A percentile compares a stretch with the other conserved stretches of the same genome.
Evolutionary conservation across 2,113 vertebrate genomes (phyloP).

Genomic region (Balaeniceps rex): DNA sequence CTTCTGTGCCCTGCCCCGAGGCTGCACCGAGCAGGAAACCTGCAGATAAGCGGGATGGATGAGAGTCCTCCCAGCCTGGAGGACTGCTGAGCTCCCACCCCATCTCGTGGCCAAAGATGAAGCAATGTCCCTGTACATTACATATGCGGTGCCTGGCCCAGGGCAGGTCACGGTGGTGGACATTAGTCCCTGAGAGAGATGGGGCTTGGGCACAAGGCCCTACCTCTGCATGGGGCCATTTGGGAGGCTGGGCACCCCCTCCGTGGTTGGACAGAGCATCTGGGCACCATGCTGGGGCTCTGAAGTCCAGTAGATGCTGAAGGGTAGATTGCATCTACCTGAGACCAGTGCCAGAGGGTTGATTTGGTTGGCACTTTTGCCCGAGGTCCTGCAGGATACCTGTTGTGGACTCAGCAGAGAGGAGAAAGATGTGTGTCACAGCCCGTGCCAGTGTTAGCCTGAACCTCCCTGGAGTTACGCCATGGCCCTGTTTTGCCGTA

Average conservation of each 20-base stretch:
- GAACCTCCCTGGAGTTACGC: neutral
- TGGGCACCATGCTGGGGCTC: neutral
- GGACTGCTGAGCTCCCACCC: slow-evolving; percentile 27
- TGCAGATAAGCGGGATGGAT: neutral
- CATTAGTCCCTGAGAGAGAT: neutral
- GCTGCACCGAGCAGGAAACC: neutral
- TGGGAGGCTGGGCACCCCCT: neutral
- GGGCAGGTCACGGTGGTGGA: neutral
- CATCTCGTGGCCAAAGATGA: slow-evolving; percentile 30
- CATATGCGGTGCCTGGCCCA: neutral
- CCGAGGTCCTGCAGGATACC: neutral
- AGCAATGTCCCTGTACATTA: neutral
- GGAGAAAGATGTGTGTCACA: neutral
- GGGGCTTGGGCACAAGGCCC: neutral
- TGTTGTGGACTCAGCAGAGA: neutral
- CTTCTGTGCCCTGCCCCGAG: neutral
- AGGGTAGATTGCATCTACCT: neutral
- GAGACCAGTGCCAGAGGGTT: neutral
- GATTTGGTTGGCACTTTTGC: neutral
- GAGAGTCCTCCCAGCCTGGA: neutral
- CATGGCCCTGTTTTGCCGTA: neutral
- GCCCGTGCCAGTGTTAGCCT: neutral
- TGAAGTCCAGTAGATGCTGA: neutral
- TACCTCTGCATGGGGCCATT: neutral
- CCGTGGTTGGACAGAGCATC: neutral